A percentile compares a stretch with the other conserved stretches of the same genome.
phyloP scores from a whole-genome alignment of 2,797 vertebrate genomes.

The Halcyon leucocephala region DNA sequence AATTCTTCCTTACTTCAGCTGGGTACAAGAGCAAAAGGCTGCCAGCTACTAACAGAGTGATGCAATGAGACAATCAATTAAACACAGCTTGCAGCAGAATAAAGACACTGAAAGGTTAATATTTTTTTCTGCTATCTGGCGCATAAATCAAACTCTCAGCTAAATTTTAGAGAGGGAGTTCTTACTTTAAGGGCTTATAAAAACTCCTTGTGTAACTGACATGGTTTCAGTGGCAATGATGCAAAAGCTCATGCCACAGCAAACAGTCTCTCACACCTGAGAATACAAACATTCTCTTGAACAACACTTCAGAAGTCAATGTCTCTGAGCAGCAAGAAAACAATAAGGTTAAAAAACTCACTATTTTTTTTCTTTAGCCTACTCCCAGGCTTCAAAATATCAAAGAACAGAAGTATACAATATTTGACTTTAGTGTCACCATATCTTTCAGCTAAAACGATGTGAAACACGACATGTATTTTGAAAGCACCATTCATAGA shows the following conservation, averaged over 20 bases:
- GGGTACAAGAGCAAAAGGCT: neutral
- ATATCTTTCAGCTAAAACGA: neutral
- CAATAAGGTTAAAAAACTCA: neutral
- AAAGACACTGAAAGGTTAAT: conserved; percentile 39
- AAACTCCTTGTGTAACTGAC: neutral
- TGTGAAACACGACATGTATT: neutral
- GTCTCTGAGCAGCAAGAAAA: neutral
- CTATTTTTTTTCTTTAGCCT: neutral
- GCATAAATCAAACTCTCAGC: neutral
- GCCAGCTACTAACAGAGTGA: neutral
- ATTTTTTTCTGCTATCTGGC: neutral
- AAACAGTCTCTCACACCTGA: neutral
- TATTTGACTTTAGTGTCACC: neutral
- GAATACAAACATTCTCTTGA: neutral
- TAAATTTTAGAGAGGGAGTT: neutral
- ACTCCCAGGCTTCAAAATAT: neutral
- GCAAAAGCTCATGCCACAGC: neutral
- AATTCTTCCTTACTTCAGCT: conserved; percentile 8
- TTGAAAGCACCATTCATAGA: neutral
- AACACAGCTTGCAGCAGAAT: neutral
- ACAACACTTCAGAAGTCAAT: neutral
- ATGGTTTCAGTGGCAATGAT: neutral
- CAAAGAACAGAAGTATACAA: neutral
- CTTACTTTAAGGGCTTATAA: neutral
- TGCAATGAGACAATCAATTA: conserved; percentile 35